phyloP scores from a whole-genome alignment of 2,888 invertebrate species.

The Parascotia fuliginaria region DNA sequence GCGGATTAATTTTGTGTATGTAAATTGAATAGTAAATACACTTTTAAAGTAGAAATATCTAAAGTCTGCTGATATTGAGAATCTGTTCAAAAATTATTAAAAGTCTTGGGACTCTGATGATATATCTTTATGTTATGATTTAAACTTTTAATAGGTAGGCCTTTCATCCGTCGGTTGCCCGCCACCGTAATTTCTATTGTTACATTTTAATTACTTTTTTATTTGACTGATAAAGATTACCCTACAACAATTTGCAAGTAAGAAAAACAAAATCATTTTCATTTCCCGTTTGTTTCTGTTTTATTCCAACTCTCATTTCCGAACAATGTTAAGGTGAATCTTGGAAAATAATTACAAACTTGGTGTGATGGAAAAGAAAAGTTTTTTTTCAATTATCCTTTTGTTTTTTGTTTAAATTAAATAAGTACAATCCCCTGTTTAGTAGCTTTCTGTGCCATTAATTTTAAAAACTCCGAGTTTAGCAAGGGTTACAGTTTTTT shows the following conservation, averaged over 20 bases:
- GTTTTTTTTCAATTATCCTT: constrained; percentile 12
- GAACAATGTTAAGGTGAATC: constrained; percentile 13
- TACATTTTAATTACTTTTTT: constrained; percentile 27
- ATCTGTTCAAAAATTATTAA: no score
- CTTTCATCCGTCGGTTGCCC: no score
- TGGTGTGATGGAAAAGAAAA: constrained; percentile 21
- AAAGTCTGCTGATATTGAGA: no score
- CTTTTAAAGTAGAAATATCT: no score
- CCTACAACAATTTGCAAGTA: constrained; percentile 26
- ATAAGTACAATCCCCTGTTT: not conserved
- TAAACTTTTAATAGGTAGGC: no score
- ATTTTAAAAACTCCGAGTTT: not conserved
- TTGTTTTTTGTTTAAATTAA: constrained; percentile 1
- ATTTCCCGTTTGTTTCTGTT: constrained; percentile 25
- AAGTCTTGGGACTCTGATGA: no score
- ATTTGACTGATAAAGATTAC: constrained; percentile 31
- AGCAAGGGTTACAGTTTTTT: not conserved
- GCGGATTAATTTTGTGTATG: no score
- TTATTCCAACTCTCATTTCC: constrained; percentile 35
- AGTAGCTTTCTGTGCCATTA: not conserved
- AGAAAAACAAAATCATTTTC: constrained; percentile 33
- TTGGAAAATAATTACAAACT: constrained; percentile 16
- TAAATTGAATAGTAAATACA: no score
- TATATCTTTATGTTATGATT: no score
- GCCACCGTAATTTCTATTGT: not conserved